These are phyloP conservation scores for Nipponacmea schrenckii DNA, from an alignment of 2,888 invertebrate genomes.

Conservation along the genomic window DNA sequence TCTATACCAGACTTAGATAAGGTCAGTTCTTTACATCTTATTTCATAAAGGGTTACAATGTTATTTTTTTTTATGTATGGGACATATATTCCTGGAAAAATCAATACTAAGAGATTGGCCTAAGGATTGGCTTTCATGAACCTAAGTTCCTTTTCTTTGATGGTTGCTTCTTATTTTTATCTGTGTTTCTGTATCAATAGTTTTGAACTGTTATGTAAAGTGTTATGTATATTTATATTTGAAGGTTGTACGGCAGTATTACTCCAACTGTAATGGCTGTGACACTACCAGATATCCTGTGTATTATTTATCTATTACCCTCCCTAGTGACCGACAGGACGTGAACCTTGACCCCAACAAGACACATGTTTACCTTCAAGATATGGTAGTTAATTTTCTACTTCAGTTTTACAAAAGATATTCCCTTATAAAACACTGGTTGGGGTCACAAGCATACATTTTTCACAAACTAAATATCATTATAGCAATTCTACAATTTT, in stretches of 20 bases:
- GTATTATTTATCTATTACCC: slow-evolving; percentile 68
- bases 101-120: too few species aligned
- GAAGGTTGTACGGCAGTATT: slow-evolving; percentile 69
- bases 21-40: slow-evolving; percentile 69
- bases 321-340: slow-evolving; percentile 70
- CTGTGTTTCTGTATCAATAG: background rate
- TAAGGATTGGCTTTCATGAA: too few species aligned
- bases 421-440: too few species aligned
- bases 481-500: too few species aligned
- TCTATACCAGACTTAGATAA: slow-evolving; percentile 71
- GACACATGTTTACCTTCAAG: slow-evolving; percentile 71
- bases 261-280: slow-evolving; percentile 61
- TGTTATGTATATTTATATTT: slow-evolving; percentile 33
- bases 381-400: slow-evolving; percentile 67
- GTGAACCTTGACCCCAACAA: slow-evolving; percentile 76
- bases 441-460: too few species aligned
- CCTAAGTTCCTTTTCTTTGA: too few species aligned
- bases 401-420: too few species aligned
- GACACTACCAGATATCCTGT: slow-evolving; percentile 68
- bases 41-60: background rate
- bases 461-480: too few species aligned
- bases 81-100: too few species aligned
- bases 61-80: too few species aligned
- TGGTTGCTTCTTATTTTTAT: background rate
- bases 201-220: background rate